These are phyloP conservation scores for Neostethus bicornis DNA, from an alignment of 2,797 vertebrate species.

Conservation along the genomic window DNA sequence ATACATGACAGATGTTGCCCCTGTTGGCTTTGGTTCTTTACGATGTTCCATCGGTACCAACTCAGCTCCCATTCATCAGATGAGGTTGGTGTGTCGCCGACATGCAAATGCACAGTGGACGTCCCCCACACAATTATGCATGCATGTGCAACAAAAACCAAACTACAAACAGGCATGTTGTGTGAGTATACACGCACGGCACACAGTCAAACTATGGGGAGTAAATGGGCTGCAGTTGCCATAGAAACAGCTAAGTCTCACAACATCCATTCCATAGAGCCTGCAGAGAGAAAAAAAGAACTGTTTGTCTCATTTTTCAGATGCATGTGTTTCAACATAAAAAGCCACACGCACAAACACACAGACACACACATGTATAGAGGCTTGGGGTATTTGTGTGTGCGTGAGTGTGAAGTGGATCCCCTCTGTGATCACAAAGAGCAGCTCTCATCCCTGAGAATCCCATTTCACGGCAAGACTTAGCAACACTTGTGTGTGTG, in stretches of 20 bases:
- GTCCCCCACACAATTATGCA: conserved; percentile 11
- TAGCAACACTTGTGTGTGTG: conserved; percentile 46
- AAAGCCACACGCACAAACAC: conserved; percentile 11
- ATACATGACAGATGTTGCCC: conserved; percentile 48
- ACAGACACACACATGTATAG: neutral
- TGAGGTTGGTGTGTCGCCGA: conserved; percentile 13
- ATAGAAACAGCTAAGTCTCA: conserved; percentile 79
- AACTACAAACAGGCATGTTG: neutral
- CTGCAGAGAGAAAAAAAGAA: conserved; percentile 72
- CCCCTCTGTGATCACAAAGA: conserved; percentile 75
- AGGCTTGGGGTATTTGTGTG: conserved; percentile 17
- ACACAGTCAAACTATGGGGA: conserved; percentile 34
- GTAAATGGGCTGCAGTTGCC: conserved; percentile 77
- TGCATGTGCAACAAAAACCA: conserved; percentile 3
- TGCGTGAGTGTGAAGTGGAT: conserved; percentile 43
- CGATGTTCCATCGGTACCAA: conserved; percentile 51
- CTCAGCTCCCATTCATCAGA: conserved; percentile 58
- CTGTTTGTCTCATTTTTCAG: conserved; percentile 74
- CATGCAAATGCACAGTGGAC: conserved; percentile 6
- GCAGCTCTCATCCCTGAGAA: conserved; percentile 74
- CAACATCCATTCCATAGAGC: conserved; percentile 71
- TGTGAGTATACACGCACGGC: neutral
- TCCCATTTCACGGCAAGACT: conserved; percentile 69
- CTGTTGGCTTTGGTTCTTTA: conserved; percentile 43
- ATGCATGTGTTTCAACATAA: conserved; percentile 41